Conservation (phyloP, 1,140 invertebrate genomes). For the Colletes gigas region DNA sequence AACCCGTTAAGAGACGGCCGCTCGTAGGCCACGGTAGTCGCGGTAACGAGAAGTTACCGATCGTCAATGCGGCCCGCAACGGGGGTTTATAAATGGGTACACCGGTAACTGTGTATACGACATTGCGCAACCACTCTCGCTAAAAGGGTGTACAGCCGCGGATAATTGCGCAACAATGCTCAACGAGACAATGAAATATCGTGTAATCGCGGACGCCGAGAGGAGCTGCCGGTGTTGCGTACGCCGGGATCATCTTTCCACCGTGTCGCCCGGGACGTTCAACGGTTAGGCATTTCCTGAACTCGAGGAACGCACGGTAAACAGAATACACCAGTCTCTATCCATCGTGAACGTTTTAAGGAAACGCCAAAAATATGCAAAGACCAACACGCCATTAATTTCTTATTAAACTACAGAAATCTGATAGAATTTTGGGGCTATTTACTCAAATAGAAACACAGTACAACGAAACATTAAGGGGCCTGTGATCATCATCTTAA, state of each 20-base stretch:
- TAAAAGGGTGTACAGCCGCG: conserved; percentile 44
- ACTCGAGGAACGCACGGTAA: not conserved
- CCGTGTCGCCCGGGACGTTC: not conserved
- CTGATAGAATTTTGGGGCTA: no score
- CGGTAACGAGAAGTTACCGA: conserved; percentile 69
- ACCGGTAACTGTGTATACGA: conserved; percentile 23
- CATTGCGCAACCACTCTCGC: conserved; percentile 44
- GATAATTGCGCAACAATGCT: conserved; percentile 56
- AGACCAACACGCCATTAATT: no score
- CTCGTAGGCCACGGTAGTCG: conserved; percentile 60
- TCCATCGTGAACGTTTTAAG: no score
- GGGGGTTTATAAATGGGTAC: conserved; percentile 62
- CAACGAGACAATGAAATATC: conserved; percentile 58
- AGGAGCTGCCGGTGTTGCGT: conserved; percentile 28
- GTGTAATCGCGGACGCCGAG: conserved; percentile 40
- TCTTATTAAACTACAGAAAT: no score
- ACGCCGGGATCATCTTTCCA: conserved; percentile 20
- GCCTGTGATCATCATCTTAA: no score
- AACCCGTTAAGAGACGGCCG: conserved; percentile 55
- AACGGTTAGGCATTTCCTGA: conserved; percentile 2
- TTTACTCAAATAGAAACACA: no score
- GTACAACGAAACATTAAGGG: no score
- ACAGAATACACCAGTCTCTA: not conserved
- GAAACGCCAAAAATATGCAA: not conserved
- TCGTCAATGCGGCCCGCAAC: conserved; percentile 48